These are phyloP conservation scores for Aphidius ervi DNA, from an alignment of 1,140 invertebrate genomes.

Conservation along the genomic window DNA sequence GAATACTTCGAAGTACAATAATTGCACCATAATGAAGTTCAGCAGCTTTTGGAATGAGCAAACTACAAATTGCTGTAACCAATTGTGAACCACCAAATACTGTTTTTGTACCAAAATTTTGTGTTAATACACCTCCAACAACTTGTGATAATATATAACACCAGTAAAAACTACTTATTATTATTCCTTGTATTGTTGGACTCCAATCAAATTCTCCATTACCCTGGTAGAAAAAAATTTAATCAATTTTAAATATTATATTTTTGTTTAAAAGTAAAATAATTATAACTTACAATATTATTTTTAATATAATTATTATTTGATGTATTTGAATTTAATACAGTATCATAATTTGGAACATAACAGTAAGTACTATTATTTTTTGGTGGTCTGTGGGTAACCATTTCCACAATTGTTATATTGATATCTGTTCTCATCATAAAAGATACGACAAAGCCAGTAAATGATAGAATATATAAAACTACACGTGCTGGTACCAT, in stretches of 20 bases:
- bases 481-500: conserved; percentile 62
- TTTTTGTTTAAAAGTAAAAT: neutral
- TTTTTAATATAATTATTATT: conserved; percentile 22
- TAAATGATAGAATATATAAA: conserved; percentile 67
- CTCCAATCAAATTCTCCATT: conserved; percentile 62
- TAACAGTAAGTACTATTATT: too few relatives aligned
- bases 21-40: conserved; percentile 60
- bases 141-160: conserved; percentile 69
- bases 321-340: conserved; percentile 24
- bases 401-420: conserved; percentile 68
- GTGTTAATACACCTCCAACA: conserved; percentile 69
- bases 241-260: neutral
- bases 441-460: conserved; percentile 69
- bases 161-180: conserved; percentile 69
- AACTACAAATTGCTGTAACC: conserved; percentile 64
- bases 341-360: conserved; percentile 18
- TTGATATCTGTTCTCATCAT: conserved; percentile 76
- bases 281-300: neutral
- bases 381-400: conserved; percentile 25
- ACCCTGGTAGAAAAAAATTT: conserved; percentile 27
- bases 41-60: conserved; percentile 63
- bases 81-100: conserved; percentile 73
- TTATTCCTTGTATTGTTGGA: conserved; percentile 58
- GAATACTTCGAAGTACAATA: conserved; percentile 61
- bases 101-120: conserved; percentile 72